Evolutionary conservation across 2,113 vertebrate species (phyloP).

Genomic region (Nothoprocta perdicaria): DNA sequence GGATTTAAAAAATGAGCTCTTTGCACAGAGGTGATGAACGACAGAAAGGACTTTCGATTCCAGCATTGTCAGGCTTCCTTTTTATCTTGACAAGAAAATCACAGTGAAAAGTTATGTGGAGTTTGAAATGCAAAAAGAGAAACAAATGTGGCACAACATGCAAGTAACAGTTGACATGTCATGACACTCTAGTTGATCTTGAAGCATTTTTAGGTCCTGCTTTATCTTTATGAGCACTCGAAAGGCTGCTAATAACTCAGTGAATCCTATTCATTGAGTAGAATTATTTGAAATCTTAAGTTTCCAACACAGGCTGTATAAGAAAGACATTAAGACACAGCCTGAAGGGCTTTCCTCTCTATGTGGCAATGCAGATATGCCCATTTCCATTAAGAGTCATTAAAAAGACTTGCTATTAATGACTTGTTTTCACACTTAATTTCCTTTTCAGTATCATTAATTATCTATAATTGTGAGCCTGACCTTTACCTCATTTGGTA

Average conservation of each 20-base stretch:
- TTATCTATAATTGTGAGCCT: background rate
- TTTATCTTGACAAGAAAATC: background rate
- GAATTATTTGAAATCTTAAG: background rate
- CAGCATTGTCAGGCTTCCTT: background rate
- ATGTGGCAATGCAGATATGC: background rate
- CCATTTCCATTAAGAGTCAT: conserved; percentile 17
- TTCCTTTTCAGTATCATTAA: conserved; percentile 4
- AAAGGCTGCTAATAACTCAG: background rate
- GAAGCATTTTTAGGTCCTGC: background rate
- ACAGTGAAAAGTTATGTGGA: background rate
- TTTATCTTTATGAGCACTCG: background rate
- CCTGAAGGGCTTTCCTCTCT: conserved; percentile 9
- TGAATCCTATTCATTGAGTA: background rate
- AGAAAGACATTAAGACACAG: background rate
- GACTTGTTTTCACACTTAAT: conserved; percentile 20
- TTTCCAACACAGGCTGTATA: background rate
- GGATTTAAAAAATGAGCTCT: background rate
- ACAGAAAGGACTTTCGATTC: background rate
- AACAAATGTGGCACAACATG: fast-evolving
- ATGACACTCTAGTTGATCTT: background rate
- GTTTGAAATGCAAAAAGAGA: background rate
- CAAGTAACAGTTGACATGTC: background rate
- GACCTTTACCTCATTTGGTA: background rate
- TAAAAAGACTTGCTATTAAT: conserved; percentile 41
- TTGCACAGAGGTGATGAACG: background rate